Base-by-base conservation (phyloP, 2,113 vertebrate species). In the Falco punctatus region DNA sequence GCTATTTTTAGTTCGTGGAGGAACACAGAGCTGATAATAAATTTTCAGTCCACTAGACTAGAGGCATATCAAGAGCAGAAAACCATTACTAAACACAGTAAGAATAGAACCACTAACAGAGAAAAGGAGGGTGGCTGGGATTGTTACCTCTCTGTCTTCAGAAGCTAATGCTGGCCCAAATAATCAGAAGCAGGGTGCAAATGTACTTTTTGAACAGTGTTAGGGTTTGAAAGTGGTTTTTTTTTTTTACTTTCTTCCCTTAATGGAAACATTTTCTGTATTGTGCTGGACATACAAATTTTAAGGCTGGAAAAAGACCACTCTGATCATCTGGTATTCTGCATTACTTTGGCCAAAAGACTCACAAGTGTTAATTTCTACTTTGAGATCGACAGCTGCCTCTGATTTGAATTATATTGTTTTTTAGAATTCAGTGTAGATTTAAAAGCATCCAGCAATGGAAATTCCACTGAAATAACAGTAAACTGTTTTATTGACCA, bases 181-280 rank as follows among this genome's bases (percentile, higher is more conserved):
- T 88, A 96, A 69, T 75, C 81, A 95, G 89, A 93, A 81, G 35
- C 78, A 58, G 92, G 55, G 72, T 94, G 72, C 59, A 96, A 94
- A 97, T 92, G 92, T 94, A 86, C 61, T 93, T 96, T 97, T 96
- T 9, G 14, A 92, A 88, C 52, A 83, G 52, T 44, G 51, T 66
- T 71, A 91, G 74, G 20, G 49, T 91, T 88, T 95, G 22, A 93
- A 95, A 61, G 10, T 81, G 38, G 9, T 7, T 38, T 38, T 42
- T 94, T 92, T 73, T n/a, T 95, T 91, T 88, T 92, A 92, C 59
- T 92, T 90, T 46, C 28, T 75, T 62, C 55, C 73, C 61, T 89
- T 67, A 81, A 69, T 61, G n/a, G 38, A 38, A 66, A n/a, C 35
- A 67, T 90, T 77, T 88, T 88, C 65, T 64, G 28, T 70, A 44